Base-by-base conservation (phyloP, 2,888 invertebrate genomes). In the Laothoe populi region DNA sequence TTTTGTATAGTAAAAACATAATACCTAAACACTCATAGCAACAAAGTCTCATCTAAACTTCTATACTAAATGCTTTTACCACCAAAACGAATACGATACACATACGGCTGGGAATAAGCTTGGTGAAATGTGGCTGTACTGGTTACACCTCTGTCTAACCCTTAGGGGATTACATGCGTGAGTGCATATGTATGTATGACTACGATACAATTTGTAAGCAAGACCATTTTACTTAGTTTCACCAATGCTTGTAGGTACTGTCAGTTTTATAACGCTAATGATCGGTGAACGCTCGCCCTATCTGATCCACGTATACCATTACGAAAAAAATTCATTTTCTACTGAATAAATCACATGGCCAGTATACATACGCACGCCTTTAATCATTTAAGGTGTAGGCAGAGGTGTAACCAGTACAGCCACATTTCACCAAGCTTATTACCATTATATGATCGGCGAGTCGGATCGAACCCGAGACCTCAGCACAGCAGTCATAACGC, bases 241-340 rank as follows among this genome's bases (percentile, higher is more conserved):
- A n/a, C 21, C 5, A 1, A 48, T n/a, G 16, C 26, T 5, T 16
- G 26, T n/a, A 49, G 7, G 16, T 2, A 31, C 16, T n/a, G 49
- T 49, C 31, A 16, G 49, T 10, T 16, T 16, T 31, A 49, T 49
- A 26, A 16, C 0, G 16, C 42, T 42, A 49, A 49, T 49, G 4
- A 31, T 31, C 8, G 26, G 31, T 49, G 49, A 31, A 2, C 49
- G 49, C 16, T 8, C 31, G 16, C 16, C 31, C 16, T 16, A 49
- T 49, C 31, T 49, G 49, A 49, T 49, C 31, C 49, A 49, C 49
- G 49, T 49, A 16, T 16, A 10, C 49, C 49, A 49, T 49, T 49
- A 49, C 7, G 31, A 49, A 10, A 31, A 31, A 49, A 49, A 5
- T 31, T 8, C 19, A 42, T 42, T 16, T 42, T 42, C 19, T 19